These are phyloP conservation scores for Sus scrofa DNA, from an alignment of 2,113 vertebrate genomes.

Conservation along the genomic window T2T-Sscrofa CM000812.6:69513001-69513500, in stretches of 20 bases:
- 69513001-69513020: neutral
- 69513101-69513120: neutral
- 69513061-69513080: neutral
- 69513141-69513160: neutral
- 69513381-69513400: slow-evolving; percentile 14
- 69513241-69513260: neutral
- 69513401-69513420: slow-evolving; percentile 2
- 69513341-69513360: neutral
- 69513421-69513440: slow-evolving; percentile 24
- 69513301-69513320: neutral
- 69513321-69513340: neutral
- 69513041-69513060: neutral
- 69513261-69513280: neutral
- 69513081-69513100: neutral
- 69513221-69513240: neutral
- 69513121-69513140: neutral
- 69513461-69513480: slow-evolving; percentile 43
- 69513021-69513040: neutral
- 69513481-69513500: neutral
- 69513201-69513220: neutral
- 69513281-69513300: neutral
- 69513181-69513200: neutral
- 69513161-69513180: neutral
- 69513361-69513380: neutral
- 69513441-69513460: neutral